Base-by-base conservation (phyloP, 2,888 invertebrate species). In the Chrysolina oricalcia region DNA sequence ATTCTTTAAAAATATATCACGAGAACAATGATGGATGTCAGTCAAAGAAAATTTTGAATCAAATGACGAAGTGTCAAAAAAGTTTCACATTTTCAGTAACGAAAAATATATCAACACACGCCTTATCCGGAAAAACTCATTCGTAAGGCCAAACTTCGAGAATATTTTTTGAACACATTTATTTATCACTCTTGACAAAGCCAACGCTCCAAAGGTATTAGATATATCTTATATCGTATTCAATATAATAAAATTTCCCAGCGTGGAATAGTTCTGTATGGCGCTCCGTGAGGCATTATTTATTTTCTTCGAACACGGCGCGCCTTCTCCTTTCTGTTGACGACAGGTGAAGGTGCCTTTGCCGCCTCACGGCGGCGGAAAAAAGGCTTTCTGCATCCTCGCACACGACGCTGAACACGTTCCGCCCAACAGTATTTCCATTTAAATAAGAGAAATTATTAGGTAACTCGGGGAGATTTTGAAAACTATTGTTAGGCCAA, bases 191-290 rank as follows among this genome's bases (percentile, higher is more conserved):
- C 53, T 2, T 21, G 19, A 53, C 21, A 19, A 21, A 53, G 13
- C 53, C 21, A 21, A 19, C 78, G 81, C 79, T 80, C 79, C 78
- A 75, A 81, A 83, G 81, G 78, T 80, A 80, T 82, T 81, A 83
- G 83, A 83, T 84, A 83, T 82, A 81, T 82, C 80, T 81, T 82
- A 84, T 83, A 82, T 82, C 82, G 83, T 78, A 85, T 84, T 85
- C 83, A 83, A 84, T 84, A 83, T 82, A 81, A 74, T 80, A 81
- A 83, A 83, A 85, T 84, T 84, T 84, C 84, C 80, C 82, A 80
- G 78, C 82, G 83, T 82, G 83, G 83, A 83, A 83, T 84, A 82
- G 83, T 84, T n/a, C 83, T 84, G 81, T 83, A 82, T 79, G 81
- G 81, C 83, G 81, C 83, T 83, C 81, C 80, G 83, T 80, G 75